Evolutionary conservation across 2,797 vertebrate genomes (phyloP), one percentile per base, ranked within the genome.

Genomic region (Coranthus polyacanthus): DNA sequence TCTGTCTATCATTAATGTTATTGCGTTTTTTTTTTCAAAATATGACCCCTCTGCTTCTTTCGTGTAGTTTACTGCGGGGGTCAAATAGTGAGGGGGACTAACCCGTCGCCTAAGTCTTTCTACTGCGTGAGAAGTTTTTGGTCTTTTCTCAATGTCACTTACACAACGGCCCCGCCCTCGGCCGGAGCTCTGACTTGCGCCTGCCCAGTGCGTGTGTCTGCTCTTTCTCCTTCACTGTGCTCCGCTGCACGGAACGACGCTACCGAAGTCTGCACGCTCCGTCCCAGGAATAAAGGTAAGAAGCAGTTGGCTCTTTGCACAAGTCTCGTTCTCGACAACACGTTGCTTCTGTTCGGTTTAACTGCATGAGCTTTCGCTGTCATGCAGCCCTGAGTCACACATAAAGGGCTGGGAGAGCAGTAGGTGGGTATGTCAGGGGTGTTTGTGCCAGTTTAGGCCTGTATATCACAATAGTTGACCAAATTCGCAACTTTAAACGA

Each of bases 221-320:
- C 17, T 71, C 58, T 89, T 77, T 92, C 89, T 90, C 89, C 92
- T 94, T 92, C 91, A 90, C 77, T 16, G 82, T 82, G 84, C 24
- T 68, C 89, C 79, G 73, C 71, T 76, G 75, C 82, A 69, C 38
- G 44, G n/a, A 54, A 32, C 70, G 29, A 74, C 68, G 20, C 36
- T 59, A 60, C 29, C 10, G 49, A 65, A 82, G 54, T 73, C 68
- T 44, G 53, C 74, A 70, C 75, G 49, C 63, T 61, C 52, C 76
- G 55, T 41, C 50, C 71, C 59, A 4, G 2, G 45, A 46, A 73
- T 41, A 72, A 60, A 92, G 93, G 93, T 94, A 90, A 72, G 89
- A 32, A 49, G 60, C 11, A 37, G 13, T 3, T 2, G 3, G 44
- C 11, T 43, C 15, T 6, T 18, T n/a, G 0, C 1, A n/a, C 2